Evolutionary conservation across 2,888 invertebrate species (phyloP).

Genomic region (Deroplatys truncata): DNA sequence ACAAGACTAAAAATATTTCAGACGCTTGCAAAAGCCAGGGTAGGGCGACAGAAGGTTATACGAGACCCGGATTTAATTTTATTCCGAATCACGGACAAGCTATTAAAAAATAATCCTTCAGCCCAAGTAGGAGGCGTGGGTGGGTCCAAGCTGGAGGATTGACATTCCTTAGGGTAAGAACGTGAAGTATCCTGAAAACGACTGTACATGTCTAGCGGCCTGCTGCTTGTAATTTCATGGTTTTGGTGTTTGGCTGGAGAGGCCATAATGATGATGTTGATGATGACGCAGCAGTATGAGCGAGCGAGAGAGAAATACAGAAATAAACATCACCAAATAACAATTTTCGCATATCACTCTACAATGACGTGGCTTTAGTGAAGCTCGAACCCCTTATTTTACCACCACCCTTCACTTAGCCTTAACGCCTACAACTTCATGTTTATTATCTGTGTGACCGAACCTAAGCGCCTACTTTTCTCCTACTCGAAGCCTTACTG

Average conservation of each 20-base stretch:
- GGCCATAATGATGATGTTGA: constrained; percentile 24
- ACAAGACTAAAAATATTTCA: not conserved
- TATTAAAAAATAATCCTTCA: not conserved
- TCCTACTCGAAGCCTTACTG: too few species aligned
- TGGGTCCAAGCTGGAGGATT: not conserved
- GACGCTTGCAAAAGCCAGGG: not conserved
- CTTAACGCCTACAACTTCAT: not conserved
- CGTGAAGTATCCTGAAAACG: not conserved
- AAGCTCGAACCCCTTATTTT: not conserved
- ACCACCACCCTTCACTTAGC: not conserved
- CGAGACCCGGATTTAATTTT: not conserved
- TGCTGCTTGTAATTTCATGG: constrained; percentile 7
- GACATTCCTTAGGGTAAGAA: not conserved
- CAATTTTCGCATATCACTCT: constrained; percentile 23
- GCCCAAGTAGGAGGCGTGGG: too few species aligned
- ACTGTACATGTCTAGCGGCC: not conserved
- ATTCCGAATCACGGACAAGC: not conserved
- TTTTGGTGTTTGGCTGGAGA: constrained; percentile 17
- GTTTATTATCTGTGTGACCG: not conserved
- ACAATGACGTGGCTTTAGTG: not conserved
- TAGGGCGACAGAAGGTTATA: not conserved
- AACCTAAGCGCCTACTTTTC: too few species aligned
- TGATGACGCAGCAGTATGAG: constrained; percentile 21
- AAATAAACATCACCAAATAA: constrained; percentile 24
- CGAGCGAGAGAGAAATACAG: not conserved